Evolutionary conservation across 1,140 invertebrate genomes (phyloP).

Genomic region (Holcopasites calliopsidis): DNA sequence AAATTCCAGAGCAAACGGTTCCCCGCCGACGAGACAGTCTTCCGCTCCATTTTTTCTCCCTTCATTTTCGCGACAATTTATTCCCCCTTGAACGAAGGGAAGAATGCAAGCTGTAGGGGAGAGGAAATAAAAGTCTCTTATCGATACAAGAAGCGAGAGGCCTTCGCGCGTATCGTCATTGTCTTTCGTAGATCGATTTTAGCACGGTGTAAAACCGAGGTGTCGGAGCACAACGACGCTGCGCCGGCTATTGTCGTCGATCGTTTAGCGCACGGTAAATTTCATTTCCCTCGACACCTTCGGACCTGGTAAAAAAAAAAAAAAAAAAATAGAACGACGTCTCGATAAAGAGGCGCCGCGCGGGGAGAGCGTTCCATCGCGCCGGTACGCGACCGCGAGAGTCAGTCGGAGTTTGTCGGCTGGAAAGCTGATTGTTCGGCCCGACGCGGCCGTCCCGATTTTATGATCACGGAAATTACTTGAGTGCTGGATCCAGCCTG

Average conservation of each 20-base stretch:
- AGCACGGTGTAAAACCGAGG: not conserved
- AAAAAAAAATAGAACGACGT: slow-evolving; percentile 9
- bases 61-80: not conserved
- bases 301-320: not conserved
- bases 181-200: not conserved
- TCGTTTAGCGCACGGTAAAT: slow-evolving; percentile 22
- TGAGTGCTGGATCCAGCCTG: not conserved
- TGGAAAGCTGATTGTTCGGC: slow-evolving; percentile 41
- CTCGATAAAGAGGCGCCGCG: not conserved
- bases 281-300: slow-evolving; percentile 17
- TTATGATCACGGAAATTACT: slow-evolving; percentile 24
- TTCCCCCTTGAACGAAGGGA: not conserved
- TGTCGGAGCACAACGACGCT: not conserved
- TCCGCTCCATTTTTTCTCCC: not conserved
- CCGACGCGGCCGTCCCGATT: slow-evolving; percentile 17
- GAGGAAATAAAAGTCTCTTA: too few species aligned
- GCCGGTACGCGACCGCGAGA: not conserved
- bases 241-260: slow-evolving; percentile 17
- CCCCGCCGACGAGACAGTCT: not conserved
- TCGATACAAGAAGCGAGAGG: not conserved
- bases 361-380: not conserved
- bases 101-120: not conserved
- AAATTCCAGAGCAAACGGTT: not conserved
- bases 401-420: slow-evolving; percentile 5
- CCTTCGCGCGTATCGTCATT: not conserved